Evolutionary conservation across 1,140 invertebrate genomes (phyloP).

Genomic region (Zaprionus gabonicus): DNA sequence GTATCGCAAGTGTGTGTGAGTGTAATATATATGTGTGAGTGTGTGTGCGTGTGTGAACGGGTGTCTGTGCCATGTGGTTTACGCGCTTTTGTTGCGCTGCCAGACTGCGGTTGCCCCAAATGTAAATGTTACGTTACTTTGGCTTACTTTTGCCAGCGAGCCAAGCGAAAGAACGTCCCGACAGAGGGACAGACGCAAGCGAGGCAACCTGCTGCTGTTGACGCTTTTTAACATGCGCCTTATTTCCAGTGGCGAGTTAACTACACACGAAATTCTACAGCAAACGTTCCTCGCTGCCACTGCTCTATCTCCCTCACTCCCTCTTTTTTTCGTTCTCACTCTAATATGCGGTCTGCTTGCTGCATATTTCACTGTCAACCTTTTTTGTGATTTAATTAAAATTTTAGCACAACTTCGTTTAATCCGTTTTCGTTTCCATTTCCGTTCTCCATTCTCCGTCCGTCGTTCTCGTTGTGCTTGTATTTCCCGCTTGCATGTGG

Average conservation of each 20-base stretch:
- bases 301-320: not conserved
- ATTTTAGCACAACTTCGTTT: conserved; percentile 43
- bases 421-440: conserved; percentile 37
- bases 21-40: not conserved
- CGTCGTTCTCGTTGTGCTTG: not conserved
- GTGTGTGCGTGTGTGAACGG: conserved; percentile 1
- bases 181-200: not conserved
- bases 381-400: conserved; percentile 68
- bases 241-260: conserved; percentile 28
- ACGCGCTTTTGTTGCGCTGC: conserved; percentile 38
- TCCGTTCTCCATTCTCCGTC: not conserved
- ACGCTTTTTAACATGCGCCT: conserved; percentile 35
- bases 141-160: conserved; percentile 50
- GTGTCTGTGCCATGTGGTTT: conserved; percentile 22
- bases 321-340: conserved; percentile 26
- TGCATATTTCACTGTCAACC: conserved; percentile 62
- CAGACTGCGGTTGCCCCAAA: conserved; percentile 65
- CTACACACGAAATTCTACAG: conserved; percentile 6
- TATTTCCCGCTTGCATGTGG: conserved; percentile 28
- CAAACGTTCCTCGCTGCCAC: not conserved
- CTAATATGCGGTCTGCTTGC: conserved; percentile 58
- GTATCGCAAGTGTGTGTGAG: conserved; percentile 39
- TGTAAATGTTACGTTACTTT: conserved; percentile 74
- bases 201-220: conserved; percentile 32
- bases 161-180: not conserved